Evolutionary conservation across 2,797 vertebrate species (phyloP), one percentile per base, ranked within the genome.

Genomic region (Nothura maculosa): DNA sequence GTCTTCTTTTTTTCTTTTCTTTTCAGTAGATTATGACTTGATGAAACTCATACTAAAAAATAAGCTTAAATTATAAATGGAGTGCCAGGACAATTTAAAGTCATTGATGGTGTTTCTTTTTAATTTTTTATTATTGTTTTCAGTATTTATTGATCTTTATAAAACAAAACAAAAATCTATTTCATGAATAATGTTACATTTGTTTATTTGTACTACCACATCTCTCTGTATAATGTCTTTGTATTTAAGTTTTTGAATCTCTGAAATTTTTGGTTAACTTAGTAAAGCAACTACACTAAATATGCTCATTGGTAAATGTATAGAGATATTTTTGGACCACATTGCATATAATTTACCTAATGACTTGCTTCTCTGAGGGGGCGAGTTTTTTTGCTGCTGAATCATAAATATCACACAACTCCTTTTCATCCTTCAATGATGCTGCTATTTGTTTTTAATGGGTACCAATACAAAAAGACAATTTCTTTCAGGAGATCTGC

Each of bases 111-210:
- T 64, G 45, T 54, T 78, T 84, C 8, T 63, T 84, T 74, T 66
- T 63, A 30, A 47, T 50, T 73, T 75, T 91, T 84, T 42, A 38
- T 34, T 1, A 2, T 58, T 0, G 66, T 69, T 87, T 88, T 40
- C 40, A 40, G 28, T 85, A 85, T 91, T 91, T 95, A 82, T 89
- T 90, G 70, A 81, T 85, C 70, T 90, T 96, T 84, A 72, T 70
- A 85, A 81, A 93, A 67, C 60, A 57, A 38, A 68, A 25, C 47
- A 69, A 73, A 93, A 85, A 76, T 47, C 60, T 27, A 25, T 72
- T 76, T 82, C 42, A 38, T 77, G 67, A 81, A 64, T 42, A 85
- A 63, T 16, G 52, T 85, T 92, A 45, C 55, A 32, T 94, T 73
- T 75, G 55, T 80, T 90, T 93, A 50, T 84, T 62, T 81, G 57